Evolutionary conservation across 1,140 invertebrate genomes (phyloP).

Genomic region (Rhysida immarginata): DNA sequence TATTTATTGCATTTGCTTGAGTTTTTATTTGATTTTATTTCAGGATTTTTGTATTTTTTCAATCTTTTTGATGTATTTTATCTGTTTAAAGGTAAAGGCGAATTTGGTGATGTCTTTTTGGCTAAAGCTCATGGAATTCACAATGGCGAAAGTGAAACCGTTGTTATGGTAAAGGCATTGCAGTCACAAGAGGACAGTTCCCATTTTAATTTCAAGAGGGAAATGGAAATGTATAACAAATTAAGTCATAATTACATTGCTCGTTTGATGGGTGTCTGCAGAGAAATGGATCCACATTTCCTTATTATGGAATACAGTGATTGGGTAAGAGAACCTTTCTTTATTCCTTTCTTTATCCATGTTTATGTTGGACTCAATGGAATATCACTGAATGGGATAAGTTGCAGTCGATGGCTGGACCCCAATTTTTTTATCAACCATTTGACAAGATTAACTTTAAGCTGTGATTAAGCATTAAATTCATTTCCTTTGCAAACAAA

Average conservation of each 20-base stretch:
- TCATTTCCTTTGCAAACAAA: too few species aligned
- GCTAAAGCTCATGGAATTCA: constrained; percentile 40
- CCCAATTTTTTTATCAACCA: too few species aligned
- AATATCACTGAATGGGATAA: too few species aligned
- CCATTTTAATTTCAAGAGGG: constrained; percentile 66
- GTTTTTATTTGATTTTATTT: constrained; percentile 7
- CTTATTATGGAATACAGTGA: constrained; percentile 83
- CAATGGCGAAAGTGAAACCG: constrained; percentile 30
- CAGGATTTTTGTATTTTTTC: neutral
- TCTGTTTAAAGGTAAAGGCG: constrained; percentile 48
- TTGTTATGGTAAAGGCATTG: constrained; percentile 55
- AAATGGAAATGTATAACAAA: constrained; percentile 68
- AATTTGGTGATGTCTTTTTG: constrained; percentile 77
- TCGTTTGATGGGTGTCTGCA: constrained; percentile 53
- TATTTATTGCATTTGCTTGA: constrained; percentile 1
- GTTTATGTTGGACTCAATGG: too few species aligned
- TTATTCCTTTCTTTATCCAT: too few species aligned
- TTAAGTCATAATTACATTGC: constrained; percentile 63
- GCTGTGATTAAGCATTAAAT: too few species aligned
- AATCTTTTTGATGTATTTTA: neutral
- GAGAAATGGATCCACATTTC: constrained; percentile 68
- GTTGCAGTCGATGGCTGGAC: too few species aligned
- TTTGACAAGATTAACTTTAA: too few species aligned
- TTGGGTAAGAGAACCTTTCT: constrained; percentile 71
- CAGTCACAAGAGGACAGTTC: constrained; percentile 57